These are phyloP conservation scores for Ceyx melanurus DNA, from an alignment of 2,113 vertebrate species.

Conservation along the genomic window DNA sequence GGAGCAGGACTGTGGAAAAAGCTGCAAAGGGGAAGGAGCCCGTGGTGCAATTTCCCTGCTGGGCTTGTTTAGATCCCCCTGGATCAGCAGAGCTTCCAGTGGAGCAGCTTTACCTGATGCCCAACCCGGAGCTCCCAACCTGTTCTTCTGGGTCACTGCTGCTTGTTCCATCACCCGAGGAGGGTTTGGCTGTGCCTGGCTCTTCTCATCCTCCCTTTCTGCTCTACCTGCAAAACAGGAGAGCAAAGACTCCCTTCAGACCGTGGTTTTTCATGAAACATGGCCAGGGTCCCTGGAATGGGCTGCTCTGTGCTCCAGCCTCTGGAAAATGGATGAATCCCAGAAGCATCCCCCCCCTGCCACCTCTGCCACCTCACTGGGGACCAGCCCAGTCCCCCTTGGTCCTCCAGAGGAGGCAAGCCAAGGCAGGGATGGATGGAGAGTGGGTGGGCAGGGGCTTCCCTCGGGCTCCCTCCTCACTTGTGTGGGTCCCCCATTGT, in stretches of 20 bases:
- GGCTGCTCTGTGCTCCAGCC: background rate
- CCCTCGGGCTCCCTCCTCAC: background rate
- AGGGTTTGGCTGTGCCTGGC: background rate
- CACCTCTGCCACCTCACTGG: fast-evolving
- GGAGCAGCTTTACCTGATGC: background rate
- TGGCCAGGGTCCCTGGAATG: background rate
- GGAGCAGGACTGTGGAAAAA: background rate
- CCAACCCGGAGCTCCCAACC: background rate
- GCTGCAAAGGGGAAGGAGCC: background rate
- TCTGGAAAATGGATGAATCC: background rate
- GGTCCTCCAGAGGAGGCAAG: background rate
- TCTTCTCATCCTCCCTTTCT: background rate
- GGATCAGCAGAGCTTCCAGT: background rate
- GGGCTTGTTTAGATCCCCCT: background rate
- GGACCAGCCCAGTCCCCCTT: background rate
- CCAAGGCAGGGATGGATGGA: background rate
- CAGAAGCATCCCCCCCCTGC: background rate
- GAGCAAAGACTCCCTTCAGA: background rate
- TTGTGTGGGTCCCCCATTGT: background rate
- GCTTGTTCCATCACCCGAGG: background rate
- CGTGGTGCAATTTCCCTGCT: fast-evolving
- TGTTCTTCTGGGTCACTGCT: background rate
- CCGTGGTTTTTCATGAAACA: background rate
- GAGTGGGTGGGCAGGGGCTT: background rate
- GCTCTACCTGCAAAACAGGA: background rate